A percentile compares a stretch with the other conserved stretches of the same genome.
Conservation (phyloP, 2,797 vertebrate species). For the Pogonophryne albipinna region DNA sequence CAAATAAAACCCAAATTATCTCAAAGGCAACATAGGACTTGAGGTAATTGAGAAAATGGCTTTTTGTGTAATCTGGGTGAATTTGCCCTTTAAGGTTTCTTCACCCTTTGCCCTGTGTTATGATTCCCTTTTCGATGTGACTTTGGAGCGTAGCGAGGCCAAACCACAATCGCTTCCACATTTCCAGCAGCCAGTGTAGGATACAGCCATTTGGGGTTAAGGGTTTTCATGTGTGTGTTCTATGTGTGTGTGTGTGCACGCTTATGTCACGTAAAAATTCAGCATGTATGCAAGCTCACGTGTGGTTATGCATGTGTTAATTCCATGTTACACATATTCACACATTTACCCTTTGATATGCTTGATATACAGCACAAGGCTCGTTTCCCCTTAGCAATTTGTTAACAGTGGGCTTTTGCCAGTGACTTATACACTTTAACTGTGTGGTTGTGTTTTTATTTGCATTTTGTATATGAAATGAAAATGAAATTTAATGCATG, state of each 20-base stretch:
- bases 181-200: constrained; percentile 35
- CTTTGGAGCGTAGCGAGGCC: constrained; percentile 7
- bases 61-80: not conserved
- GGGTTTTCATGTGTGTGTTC: constrained; percentile 5
- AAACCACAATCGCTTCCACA: constrained; percentile 66
- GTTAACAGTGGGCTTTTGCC: constrained; percentile 1
- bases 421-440: not conserved
- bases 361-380: constrained; percentile 25
- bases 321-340: constrained; percentile 4
- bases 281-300: constrained; percentile 14
- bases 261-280: constrained; percentile 17
- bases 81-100: not conserved
- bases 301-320: constrained; percentile 9
- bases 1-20: not conserved
- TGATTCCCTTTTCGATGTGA: constrained; percentile 17
- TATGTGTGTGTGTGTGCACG: not conserved
- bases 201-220: constrained; percentile 22
- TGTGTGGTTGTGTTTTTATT: not conserved
- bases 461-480: not conserved
- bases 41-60: not conserved
- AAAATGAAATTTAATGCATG: not conserved
- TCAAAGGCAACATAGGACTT: not conserved
- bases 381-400: not conserved
- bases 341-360: constrained; percentile 38
- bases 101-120: constrained; percentile 49